phyloP scores from a whole-genome alignment of 2,797 vertebrate species.

The Echeneis naucrates region DNA sequence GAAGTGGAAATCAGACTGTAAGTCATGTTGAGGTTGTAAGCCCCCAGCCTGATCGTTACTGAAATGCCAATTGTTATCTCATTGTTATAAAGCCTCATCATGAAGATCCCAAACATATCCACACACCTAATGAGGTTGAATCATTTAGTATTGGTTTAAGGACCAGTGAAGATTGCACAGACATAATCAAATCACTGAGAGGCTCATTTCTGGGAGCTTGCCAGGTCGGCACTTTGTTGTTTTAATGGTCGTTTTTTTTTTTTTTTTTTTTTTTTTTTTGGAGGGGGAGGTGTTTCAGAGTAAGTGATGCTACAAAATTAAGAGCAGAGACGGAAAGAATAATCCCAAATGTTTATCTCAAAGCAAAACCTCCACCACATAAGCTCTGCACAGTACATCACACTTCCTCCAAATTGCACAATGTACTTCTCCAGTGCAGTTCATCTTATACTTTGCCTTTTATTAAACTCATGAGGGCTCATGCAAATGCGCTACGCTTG shows the following conservation, averaged over 20 bases:
- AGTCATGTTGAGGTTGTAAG: conserved; percentile 66
- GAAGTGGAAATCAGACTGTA: conserved; percentile 76
- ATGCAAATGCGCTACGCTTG: conserved; percentile 68
- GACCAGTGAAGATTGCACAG: conserved; percentile 50
- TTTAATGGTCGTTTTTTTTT: conserved; percentile 20
- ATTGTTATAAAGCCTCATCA: conserved; percentile 58
- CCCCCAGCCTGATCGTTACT: conserved; percentile 65
- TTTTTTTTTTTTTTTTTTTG: conserved; percentile 7
- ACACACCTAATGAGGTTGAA: conserved; percentile 64
- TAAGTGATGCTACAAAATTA: conserved; percentile 1
- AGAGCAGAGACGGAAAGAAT: conserved; percentile 4
- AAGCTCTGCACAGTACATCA: conserved; percentile 13
- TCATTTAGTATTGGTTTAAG: conserved; percentile 57
- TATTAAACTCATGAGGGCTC: conserved; percentile 60
- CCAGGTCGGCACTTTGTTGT: conserved; percentile 55
- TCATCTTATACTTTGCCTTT: conserved; percentile 48
- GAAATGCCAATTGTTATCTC: conserved; percentile 71
- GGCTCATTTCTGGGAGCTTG: conserved; percentile 54
- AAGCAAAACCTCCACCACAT: conserved; percentile 24
- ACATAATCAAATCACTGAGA: conserved; percentile 61
- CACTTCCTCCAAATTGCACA: conserved; percentile 26
- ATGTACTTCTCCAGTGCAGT: conserved; percentile 35
- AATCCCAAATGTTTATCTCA: background rate
- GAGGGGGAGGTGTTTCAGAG: conserved; percentile 17
- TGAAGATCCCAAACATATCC: conserved; percentile 52